phyloP scores from a whole-genome alignment of 2,113 vertebrate genomes.

The Elgaria multicarinata region DNA sequence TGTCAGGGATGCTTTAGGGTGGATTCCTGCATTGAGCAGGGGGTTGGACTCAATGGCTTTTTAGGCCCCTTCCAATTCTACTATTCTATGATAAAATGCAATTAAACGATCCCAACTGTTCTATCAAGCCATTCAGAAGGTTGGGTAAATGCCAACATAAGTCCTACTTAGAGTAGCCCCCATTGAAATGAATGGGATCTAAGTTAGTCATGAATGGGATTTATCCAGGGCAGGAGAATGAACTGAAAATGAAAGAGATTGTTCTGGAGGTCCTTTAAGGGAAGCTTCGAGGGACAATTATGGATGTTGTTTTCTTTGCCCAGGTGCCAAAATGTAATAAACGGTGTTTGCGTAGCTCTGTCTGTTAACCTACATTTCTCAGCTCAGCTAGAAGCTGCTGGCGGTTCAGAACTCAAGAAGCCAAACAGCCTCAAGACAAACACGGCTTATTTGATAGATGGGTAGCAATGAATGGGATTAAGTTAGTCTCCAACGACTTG shows the following conservation, averaged over 20 bases:
- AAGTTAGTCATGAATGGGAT: no score
- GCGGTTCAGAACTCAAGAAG: conserved; percentile 18
- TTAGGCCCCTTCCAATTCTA: no score
- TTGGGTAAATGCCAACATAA: no score
- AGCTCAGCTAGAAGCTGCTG: neutral
- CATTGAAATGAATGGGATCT: no score
- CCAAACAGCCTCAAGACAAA: conserved; percentile 18
- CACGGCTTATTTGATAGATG: conserved; percentile 8
- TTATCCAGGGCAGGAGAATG: neutral
- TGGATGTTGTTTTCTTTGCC: neutral
- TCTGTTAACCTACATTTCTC: neutral
- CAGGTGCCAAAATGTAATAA: neutral
- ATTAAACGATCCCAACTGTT: neutral
- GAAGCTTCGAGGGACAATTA: neutral
- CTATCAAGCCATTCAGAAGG: neutral
- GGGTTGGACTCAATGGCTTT: no score
- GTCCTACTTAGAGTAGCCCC: no score
- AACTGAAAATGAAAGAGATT: neutral
- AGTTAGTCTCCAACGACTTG: no score
- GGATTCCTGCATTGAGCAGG: no score
- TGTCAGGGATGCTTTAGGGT: no score
- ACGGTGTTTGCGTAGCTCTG: neutral
- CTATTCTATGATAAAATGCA: neutral
- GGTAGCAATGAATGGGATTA: conserved; percentile 1
- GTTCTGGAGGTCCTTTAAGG: neutral